These are phyloP conservation scores for Psilopsiagon aurifrons DNA, from an alignment of 2,113 vertebrate genomes.

Conservation along the genomic window DNA sequence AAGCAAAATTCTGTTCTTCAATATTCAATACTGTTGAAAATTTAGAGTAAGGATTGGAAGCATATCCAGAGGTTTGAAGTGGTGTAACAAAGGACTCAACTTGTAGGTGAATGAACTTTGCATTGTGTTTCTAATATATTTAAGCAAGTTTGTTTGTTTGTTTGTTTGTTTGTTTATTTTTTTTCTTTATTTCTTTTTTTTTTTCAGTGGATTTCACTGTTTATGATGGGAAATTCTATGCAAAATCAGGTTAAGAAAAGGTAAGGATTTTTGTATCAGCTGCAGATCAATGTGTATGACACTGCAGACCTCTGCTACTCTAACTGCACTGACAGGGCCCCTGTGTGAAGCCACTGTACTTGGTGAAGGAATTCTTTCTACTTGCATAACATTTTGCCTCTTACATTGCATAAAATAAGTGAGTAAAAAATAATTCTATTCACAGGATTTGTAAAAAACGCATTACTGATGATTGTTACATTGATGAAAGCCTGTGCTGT, in stretches of 20 bases:
- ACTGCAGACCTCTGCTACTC: neutral
- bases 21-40: neutral
- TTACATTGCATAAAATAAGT: neutral
- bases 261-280: neutral
- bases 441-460: neutral
- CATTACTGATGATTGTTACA: neutral
- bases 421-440: neutral
- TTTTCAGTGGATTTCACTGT: neutral
- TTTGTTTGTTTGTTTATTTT: neutral
- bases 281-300: neutral
- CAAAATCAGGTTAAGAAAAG: neutral
- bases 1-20: neutral
- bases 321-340: neutral
- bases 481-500: neutral
- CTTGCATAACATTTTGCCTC: neutral
- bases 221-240: neutral
- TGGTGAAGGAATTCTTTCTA: neutral
- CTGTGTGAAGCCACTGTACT: neutral
- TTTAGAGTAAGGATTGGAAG: neutral
- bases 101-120: neutral
- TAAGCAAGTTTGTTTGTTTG: neutral
- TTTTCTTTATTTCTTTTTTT: neutral
- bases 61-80: neutral
- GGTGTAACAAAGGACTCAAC: neutral
- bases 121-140: neutral